Evolutionary conservation across 2,113 vertebrate species (phyloP), one percentile per base, ranked within the genome.

Genomic region (Bufo bufo): DNA sequence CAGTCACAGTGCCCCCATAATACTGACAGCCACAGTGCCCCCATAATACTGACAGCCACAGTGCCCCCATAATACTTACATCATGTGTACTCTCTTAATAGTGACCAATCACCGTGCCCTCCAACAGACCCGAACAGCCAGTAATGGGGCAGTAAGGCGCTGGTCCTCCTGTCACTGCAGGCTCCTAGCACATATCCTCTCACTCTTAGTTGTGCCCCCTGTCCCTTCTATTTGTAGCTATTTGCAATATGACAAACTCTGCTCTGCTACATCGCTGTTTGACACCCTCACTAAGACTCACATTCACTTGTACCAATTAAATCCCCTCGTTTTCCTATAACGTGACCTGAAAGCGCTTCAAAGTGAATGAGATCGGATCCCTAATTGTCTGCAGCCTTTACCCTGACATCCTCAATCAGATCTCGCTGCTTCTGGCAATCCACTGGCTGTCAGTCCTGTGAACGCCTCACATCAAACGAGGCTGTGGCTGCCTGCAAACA

Each of bases 321-420:
- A 52, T 52, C 52, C 5, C 5, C 9, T 52, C 9, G 9, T 9
- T 52, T 52, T 9, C 52, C 91, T 89, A 74, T 91, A 93, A 94
- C 91, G 89, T 92, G 92, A 90, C 87, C 90, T 92, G 94, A 94
- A 92, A 91, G 90, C 79, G 74, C 93, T 94, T 94, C 90, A 92
- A 90, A 93, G 92, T 93, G 94, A 96, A 96, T 95, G 92, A 92
- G 92, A 91, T 85, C 95, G 91, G 90, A 96, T 92, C 90, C 94
- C 93, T 96, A 96, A 97, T 95, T 87, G 91, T 33, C 33, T 93
- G 86, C 93, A 90, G 92, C 92, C 93, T 93, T 94, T 92, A 90
- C 90, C 91, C 92, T 95, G 95, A 94, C 95, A 93, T 90, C 90
- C 90, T 90, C 88, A 93, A 96, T 97, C 94, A 94, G 90, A 94